Conservation (phyloP, 2,797 vertebrate species). For the Cossypha caffra region DNA sequence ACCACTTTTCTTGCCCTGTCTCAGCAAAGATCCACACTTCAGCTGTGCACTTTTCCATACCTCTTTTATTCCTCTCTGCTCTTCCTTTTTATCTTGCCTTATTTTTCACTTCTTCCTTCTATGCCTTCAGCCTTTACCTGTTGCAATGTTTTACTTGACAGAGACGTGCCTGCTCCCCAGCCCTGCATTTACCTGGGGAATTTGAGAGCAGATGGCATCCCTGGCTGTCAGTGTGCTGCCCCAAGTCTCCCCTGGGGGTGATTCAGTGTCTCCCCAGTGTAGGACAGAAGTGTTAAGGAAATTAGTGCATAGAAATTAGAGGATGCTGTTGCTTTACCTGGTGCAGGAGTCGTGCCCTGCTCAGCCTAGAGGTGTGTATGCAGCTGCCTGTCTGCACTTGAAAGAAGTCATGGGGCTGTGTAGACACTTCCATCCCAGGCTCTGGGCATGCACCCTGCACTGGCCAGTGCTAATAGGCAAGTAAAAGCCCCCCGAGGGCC, state of each 20-base stretch:
- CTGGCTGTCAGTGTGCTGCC: not conserved
- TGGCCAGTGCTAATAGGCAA: constrained; percentile 30
- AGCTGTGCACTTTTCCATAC: not conserved
- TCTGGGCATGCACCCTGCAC: not conserved
- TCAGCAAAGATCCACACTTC: not conserved
- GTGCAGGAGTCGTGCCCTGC: not conserved
- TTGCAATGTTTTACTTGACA: not conserved
- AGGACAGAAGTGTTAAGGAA: not conserved
- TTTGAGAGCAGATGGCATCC: not conserved
- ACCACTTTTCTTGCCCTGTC: not conserved
- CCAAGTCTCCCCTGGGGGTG: not conserved
- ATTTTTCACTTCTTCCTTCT: not conserved
- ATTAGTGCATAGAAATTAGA: not conserved
- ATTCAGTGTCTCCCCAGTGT: not conserved
- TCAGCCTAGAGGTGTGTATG: not conserved
- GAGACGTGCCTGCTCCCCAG: not conserved
- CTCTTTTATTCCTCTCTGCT: not conserved
- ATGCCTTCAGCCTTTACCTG: not conserved
- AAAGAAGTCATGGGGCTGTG: not conserved
- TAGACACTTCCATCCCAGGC: not conserved
- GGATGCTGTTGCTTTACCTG: accelerated
- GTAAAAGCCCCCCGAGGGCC: constrained; percentile 14
- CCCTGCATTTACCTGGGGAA: not conserved
- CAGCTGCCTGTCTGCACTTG: not conserved
- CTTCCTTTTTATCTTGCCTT: not conserved